Percentiles rank a stretch among this genome's conserved stretches.
These are phyloP conservation scores for Bradysia coprophila DNA, from an alignment of 1,140 invertebrate genomes.

Conservation along the genomic window DNA sequence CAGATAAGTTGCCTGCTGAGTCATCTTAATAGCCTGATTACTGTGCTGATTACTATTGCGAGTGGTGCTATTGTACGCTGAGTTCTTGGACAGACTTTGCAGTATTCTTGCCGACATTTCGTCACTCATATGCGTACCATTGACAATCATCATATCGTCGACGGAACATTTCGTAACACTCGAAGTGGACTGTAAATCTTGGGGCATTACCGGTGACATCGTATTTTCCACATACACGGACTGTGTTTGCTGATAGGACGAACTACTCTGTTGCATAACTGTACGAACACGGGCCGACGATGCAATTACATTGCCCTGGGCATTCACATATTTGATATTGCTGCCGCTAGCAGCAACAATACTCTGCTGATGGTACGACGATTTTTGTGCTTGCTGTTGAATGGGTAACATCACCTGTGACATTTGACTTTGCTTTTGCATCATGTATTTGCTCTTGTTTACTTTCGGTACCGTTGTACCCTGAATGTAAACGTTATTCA, in stretches of 20 bases:
- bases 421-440: constrained; percentile 12
- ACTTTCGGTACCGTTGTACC: not conserved
- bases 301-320: constrained; percentile 16
- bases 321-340: constrained; percentile 21
- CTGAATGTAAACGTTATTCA: not conserved
- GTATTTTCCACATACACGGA: constrained; percentile 1
- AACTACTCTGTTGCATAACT: constrained; percentile 6
- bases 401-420: constrained; percentile 9
- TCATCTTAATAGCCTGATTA: constrained; percentile 12
- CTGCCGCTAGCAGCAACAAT: constrained; percentile 9
- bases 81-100: constrained; percentile 22
- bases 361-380: constrained; percentile 3
- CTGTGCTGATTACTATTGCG: constrained; percentile 12
- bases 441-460: not conserved
- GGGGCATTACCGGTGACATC: not conserved
- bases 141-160: constrained; percentile 18
- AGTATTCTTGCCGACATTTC: constrained; percentile 20
- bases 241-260: constrained; percentile 13
- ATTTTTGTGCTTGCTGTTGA: constrained; percentile 7
- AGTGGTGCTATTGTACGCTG: constrained; percentile 20
- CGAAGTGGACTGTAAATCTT: not conserved
- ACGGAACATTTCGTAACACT: constrained; percentile 5
- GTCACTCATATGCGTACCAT: constrained; percentile 23
- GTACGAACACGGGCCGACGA: constrained; percentile 5
- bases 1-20: not conserved